Percentiles rank a stretch among this genome's conserved stretches.
phyloP scores from a whole-genome alignment of 2,113 vertebrate species.

The Chaetorhynchus papuensis region DNA sequence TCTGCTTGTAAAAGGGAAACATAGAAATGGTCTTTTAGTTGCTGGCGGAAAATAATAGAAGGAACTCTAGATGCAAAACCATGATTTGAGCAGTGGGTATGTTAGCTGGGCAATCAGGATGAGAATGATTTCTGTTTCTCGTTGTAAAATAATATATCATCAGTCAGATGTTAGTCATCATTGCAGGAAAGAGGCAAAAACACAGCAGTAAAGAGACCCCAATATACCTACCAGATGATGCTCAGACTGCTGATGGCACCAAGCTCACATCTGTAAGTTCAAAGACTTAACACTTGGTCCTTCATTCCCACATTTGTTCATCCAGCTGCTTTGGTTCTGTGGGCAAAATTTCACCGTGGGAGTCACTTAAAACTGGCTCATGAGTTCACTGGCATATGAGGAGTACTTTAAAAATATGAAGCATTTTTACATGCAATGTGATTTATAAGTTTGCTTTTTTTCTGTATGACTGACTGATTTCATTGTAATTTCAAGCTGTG shows the following conservation, averaged over 20 bases:
- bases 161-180: background rate
- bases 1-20: background rate
- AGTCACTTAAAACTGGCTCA: background rate
- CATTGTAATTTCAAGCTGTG: constrained; percentile 51
- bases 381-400: background rate
- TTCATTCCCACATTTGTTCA: background rate
- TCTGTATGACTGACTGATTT: constrained; percentile 17
- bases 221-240: background rate
- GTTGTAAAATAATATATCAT: background rate
- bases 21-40: background rate
- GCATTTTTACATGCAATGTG: background rate
- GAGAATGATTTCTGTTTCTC: background rate
- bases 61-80: background rate
- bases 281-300: background rate
- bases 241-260: background rate
- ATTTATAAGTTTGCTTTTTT: constrained; percentile 32
- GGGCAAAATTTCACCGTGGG: background rate
- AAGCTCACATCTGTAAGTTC: background rate
- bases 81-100: background rate
- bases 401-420: background rate
- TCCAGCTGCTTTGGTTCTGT: background rate
- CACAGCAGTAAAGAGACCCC: background rate
- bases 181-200: background rate
- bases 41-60: background rate
- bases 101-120: background rate